Evolutionary conservation across 2,797 vertebrate species (phyloP), one percentile per base, ranked within the genome.

Genomic region (Coregonus sp.): DNA sequence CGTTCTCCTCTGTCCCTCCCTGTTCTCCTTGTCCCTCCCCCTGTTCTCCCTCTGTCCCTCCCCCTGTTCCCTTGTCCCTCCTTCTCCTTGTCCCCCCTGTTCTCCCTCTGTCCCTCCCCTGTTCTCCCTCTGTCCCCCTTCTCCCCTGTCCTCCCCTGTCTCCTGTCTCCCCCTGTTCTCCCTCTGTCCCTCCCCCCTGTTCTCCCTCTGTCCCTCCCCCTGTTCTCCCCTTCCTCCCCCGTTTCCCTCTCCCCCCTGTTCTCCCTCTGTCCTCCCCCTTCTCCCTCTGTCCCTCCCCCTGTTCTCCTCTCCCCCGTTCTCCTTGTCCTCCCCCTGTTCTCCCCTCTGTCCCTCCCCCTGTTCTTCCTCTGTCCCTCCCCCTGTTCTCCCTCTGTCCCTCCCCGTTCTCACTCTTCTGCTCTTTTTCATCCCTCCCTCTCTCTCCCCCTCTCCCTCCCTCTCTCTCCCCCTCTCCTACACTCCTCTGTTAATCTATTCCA

Each of bases 401-500:
- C 4, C 3, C 25, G 25, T 25, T 25, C 25, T 25, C 25, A 25
- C 25, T 35, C 5, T 37, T 25, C 25, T 25, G 25, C 25, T 25
- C 25, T 25, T 25, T 25, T 25, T 25, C 25, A 25, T 81, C 67
- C 85, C 86, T 85, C 67, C 25, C 25, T 33, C 31, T 33, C 79
- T 76, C 76, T 86, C 86, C 88, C 75, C 80, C 85, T 86, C 84
- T 37, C 47, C 47, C 65, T 63, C 75, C 56, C 33, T 47, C 65
- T 72, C 54, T 33, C 75, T 35, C 66, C 61, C 70, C 63, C 72
- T 69, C 56, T 86, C 82, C 87, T 81, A 86, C 84, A 67, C 89
- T 87, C 79, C 74, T 87, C 84, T 78, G 80, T 87, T 89, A 94
- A 89, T 92, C 86, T 84, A 9, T 93, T 93, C 93, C 92, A 88